phyloP scores from a whole-genome alignment of 2,888 invertebrate genomes.

The Drosophila affinis region DNA sequence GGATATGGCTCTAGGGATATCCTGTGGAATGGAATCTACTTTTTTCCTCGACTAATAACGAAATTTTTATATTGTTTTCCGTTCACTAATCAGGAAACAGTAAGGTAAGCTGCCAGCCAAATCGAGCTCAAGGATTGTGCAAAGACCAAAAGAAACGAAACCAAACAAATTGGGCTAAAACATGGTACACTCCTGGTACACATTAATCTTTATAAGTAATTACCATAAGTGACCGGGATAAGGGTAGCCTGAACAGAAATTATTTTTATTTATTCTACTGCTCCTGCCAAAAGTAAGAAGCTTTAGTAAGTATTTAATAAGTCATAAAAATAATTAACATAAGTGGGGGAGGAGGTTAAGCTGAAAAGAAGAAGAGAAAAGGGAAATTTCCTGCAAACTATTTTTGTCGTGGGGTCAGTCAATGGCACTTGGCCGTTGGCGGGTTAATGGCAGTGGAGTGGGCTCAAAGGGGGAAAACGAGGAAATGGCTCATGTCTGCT shows the following conservation, averaged over 20 bases:
- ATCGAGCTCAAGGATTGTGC: not conserved
- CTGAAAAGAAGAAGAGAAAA: constrained; percentile 21
- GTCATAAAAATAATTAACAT: constrained; percentile 13
- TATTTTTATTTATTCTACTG: not conserved
- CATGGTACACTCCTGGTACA: not conserved
- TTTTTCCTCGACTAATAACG: not conserved
- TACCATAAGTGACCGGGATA: not conserved
- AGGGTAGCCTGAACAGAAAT: not conserved
- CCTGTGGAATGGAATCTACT: not conserved
- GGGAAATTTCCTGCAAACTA: constrained; percentile 31
- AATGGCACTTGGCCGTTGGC: constrained; percentile 21
- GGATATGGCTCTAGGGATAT: no score
- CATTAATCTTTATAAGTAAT: not conserved
- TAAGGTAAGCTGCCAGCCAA: not conserved
- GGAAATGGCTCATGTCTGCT: constrained; percentile 29
- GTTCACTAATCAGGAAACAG: not conserved
- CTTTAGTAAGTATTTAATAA: constrained; percentile 29
- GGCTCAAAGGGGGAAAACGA: not conserved
- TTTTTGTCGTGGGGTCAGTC: constrained; percentile 33
- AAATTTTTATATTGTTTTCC: not conserved
- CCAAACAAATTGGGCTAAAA: not conserved
- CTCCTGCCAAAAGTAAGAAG: not conserved
- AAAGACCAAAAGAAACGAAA: not conserved
- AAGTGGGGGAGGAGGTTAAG: not conserved
- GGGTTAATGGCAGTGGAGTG: constrained; percentile 16